Percentiles rank a stretch among this genome's conserved stretches.
Evolutionary conservation across 2,888 invertebrate genomes (phyloP).

Genomic region (Malacosoma neustria): DNA sequence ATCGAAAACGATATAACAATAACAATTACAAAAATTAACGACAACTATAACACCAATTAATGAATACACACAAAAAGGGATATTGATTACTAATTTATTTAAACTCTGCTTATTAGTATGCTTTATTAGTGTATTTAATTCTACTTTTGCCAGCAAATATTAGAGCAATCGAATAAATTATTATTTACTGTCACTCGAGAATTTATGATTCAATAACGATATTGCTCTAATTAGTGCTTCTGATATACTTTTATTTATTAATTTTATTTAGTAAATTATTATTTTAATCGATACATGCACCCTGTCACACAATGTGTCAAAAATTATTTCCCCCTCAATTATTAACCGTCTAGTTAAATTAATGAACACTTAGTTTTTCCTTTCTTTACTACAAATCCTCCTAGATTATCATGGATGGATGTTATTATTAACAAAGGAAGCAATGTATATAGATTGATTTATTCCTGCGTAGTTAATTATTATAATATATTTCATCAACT

Average conservation of each 20-base stretch:
- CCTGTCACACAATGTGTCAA: conserved; percentile 70
- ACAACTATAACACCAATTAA: not conserved
- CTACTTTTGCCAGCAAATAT: not conserved
- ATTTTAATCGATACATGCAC: conserved; percentile 63
- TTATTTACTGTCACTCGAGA: too few relatives aligned
- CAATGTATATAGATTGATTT: too few relatives aligned
- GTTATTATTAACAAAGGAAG: too few relatives aligned
- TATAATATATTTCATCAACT: too few relatives aligned
- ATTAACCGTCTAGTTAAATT: not conserved
- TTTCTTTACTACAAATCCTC: not conserved
- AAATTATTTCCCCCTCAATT: conserved; percentile 11
- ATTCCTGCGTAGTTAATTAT: too few relatives aligned
- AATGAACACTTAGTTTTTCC: not conserved
- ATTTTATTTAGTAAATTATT: conserved; percentile 29
- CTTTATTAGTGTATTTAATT: conserved; percentile 1
- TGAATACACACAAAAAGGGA: conserved; percentile 1
- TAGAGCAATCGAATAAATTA: not conserved
- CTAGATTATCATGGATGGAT: too few relatives aligned
- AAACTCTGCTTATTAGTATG: conserved; percentile 1
- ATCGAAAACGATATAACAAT: not conserved
- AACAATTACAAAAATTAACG: not conserved
- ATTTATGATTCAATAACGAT: not conserved
- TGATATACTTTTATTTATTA: conserved; percentile 23
- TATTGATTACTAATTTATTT: not conserved
- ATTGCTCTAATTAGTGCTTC: conserved; percentile 14